phyloP scores from a whole-genome alignment of 2,797 vertebrate species.

The Typhlichthys eigenmanni region DNA sequence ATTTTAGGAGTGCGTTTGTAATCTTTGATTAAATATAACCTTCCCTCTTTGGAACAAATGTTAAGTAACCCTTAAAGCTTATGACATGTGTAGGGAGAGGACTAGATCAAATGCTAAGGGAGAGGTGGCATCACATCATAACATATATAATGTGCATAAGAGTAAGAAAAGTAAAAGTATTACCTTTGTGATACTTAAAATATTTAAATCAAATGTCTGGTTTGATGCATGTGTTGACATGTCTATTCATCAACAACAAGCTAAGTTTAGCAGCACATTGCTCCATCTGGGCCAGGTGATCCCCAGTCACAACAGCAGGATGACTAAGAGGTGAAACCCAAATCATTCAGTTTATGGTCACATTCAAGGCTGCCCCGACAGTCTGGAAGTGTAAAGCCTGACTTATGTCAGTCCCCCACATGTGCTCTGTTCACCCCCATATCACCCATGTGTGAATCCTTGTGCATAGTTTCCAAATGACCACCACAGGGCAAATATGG shows the following conservation, averaged over 20 bases:
- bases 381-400: slow-evolving; percentile 67
- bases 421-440: slow-evolving; percentile 30
- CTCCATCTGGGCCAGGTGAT: background rate
- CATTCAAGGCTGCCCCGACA: slow-evolving; percentile 46
- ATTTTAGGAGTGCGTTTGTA: too few relatives aligned
- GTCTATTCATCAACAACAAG: background rate
- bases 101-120: too few relatives aligned
- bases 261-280: background rate
- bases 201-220: too few relatives aligned
- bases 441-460: slow-evolving; percentile 67
- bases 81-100: too few relatives aligned
- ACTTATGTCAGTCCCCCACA: slow-evolving; percentile 50
- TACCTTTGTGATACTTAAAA: too few relatives aligned
- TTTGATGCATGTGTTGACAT: background rate
- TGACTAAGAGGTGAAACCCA: slow-evolving; percentile 5
- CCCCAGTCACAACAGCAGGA: slow-evolving; percentile 6
- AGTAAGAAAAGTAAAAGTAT: too few relatives aligned
- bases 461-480: slow-evolving; percentile 80
- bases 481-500: slow-evolving; percentile 52
- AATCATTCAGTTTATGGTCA: slow-evolving; percentile 28
- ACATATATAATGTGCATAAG: too few relatives aligned
- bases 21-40: too few relatives aligned
- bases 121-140: too few relatives aligned
- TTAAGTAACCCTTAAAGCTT: too few relatives aligned
- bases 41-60: too few relatives aligned